phyloP scores from a whole-genome alignment of 1,140 invertebrate genomes.

The Drosophila melanica region DNA sequence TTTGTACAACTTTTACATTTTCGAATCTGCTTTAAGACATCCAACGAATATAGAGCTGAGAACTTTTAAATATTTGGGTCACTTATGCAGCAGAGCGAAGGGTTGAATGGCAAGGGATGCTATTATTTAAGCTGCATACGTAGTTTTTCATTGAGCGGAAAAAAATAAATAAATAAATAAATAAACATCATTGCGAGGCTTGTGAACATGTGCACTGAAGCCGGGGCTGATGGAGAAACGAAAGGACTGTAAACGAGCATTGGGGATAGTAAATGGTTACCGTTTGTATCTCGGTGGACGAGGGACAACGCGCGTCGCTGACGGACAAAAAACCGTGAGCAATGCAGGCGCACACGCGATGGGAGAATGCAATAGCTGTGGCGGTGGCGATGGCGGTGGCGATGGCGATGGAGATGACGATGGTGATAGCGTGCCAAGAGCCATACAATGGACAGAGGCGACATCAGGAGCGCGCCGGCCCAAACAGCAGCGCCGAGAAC shows the following conservation, averaged over 20 bases:
- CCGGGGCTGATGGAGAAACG: constrained; percentile 13
- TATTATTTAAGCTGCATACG: constrained; percentile 22
- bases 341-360: constrained; percentile 24
- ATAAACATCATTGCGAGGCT: constrained; percentile 31
- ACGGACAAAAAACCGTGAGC: background rate
- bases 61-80: constrained; percentile 13
- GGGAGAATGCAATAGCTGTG: constrained; percentile 4
- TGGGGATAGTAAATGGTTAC: constrained; percentile 55
- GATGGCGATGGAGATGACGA: constrained; percentile 1
- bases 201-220: constrained; percentile 16
- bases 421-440: constrained; percentile 57
- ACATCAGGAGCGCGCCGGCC: background rate
- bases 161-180: constrained; percentile 35
- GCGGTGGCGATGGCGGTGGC: constrained; percentile 13
- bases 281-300: constrained; percentile 59
- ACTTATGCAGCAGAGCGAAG: background rate
- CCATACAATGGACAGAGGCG: constrained; percentile 62
- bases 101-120: background rate
- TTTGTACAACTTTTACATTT: too few species aligned
- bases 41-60: background rate
- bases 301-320: background rate
- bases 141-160: constrained; percentile 11
- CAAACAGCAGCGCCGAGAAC: constrained; percentile 24
- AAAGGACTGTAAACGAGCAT: constrained; percentile 32
- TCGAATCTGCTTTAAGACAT: background rate